phyloP scores from a whole-genome alignment of 1,140 invertebrate species.

The Drosophila grimshawi region DNA sequence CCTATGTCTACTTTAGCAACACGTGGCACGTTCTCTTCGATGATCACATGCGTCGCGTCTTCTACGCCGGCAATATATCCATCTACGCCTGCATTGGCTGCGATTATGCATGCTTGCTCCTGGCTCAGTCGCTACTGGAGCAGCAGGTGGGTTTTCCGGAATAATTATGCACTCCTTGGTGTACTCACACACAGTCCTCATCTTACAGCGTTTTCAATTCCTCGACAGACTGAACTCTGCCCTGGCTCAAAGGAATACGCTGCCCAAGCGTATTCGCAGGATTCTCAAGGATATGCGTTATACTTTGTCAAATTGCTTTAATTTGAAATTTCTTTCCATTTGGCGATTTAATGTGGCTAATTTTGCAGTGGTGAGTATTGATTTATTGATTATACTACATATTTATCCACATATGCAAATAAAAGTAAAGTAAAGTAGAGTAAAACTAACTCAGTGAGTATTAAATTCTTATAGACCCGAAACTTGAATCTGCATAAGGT shows the following conservation, averaged over 20 bases:
- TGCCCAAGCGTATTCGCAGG: slow-evolving; percentile 20
- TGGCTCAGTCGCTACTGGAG: slow-evolving; percentile 36
- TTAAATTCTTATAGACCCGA: no score
- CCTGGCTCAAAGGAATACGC: slow-evolving; percentile 4
- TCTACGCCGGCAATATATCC: slow-evolving; percentile 66
- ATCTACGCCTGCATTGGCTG: slow-evolving; percentile 72
- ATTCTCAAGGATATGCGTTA: slow-evolving; percentile 52
- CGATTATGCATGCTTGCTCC: slow-evolving; percentile 62
- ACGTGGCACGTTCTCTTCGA: slow-evolving; percentile 68
- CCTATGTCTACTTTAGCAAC: slow-evolving; percentile 53
- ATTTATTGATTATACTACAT: neutral
- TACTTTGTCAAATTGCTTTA: slow-evolving; percentile 20
- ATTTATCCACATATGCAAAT: no score
- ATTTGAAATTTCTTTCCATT: slow-evolving; percentile 26
- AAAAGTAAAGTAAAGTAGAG: no score
- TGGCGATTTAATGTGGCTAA: slow-evolving; percentile 49
- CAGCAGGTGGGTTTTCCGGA: slow-evolving; percentile 45
- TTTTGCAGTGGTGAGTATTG: slow-evolving; percentile 37
- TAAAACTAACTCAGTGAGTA: no score
- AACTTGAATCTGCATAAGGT: no score
- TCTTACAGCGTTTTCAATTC: slow-evolving; percentile 45
- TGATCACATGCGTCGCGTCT: slow-evolving; percentile 53
- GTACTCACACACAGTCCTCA: neutral
- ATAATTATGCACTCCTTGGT: neutral
- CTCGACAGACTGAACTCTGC: slow-evolving; percentile 6